These are phyloP conservation scores for Probaryconus sp. DNA, from an alignment of 1,140 invertebrate species.

Conservation along the genomic window DNA sequence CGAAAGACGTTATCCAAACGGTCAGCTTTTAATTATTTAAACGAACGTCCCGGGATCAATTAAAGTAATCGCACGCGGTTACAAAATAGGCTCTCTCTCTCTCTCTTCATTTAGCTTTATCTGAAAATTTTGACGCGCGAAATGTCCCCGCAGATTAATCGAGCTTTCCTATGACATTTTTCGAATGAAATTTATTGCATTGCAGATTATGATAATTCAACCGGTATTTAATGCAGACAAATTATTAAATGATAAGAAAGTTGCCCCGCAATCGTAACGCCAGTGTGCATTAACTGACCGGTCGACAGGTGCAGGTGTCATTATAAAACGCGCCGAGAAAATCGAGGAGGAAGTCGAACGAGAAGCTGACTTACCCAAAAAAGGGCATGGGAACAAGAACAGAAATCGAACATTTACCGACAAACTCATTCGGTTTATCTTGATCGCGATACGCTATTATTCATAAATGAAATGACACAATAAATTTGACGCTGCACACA, in stretches of 20 bases:
- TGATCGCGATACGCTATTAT: not conserved
- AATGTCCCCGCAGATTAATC: constrained; percentile 26
- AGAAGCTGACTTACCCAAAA: constrained; percentile 19
- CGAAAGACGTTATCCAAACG: too few species aligned
- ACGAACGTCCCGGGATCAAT: too few species aligned
- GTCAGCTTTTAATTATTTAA: too few species aligned
- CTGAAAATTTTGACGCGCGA: constrained; percentile 16
- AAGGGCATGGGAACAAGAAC: constrained; percentile 13
- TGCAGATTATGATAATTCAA: constrained; percentile 46
- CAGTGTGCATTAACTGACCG: constrained; percentile 34
- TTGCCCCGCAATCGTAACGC: constrained; percentile 35
- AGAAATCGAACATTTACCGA: constrained; percentile 10
- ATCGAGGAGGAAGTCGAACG: constrained; percentile 27
- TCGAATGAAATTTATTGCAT: constrained; percentile 33
- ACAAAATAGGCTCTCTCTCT: too few species aligned
- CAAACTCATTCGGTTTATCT: constrained; percentile 14
- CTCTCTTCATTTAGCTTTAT: constrained; percentile 2
- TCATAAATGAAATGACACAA: too few species aligned
- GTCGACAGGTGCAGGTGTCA: constrained; percentile 43
- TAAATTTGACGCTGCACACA: too few species aligned
- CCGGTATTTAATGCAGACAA: constrained; percentile 52
- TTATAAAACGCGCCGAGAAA: constrained; percentile 27
- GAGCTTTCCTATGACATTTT: constrained; percentile 40
- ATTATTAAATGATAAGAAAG: constrained; percentile 54
- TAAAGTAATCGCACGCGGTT: too few species aligned